These are phyloP conservation scores for Fratercula arctica DNA, from an alignment of 2,797 vertebrate species.

Conservation along the genomic window DNA sequence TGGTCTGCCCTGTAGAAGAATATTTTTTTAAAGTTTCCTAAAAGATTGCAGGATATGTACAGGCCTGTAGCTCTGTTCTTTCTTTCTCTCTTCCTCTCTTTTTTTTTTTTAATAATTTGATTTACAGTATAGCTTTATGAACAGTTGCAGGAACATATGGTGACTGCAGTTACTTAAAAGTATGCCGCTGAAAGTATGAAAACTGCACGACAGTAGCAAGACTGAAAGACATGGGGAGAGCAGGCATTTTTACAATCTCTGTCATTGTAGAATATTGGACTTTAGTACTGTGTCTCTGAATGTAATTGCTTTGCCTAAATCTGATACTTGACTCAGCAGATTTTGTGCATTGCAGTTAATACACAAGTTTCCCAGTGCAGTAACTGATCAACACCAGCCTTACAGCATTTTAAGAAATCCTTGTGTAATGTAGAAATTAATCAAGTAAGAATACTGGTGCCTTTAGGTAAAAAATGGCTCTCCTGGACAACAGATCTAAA, in stretches of 20 bases:
- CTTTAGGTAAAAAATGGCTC: not conserved
- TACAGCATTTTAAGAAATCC: fast-evolving
- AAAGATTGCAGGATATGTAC: not conserved
- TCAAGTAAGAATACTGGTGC: not conserved
- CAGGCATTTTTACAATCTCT: not conserved
- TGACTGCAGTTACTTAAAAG: not conserved
- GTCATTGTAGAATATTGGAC: not conserved
- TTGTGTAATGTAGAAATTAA: not conserved
- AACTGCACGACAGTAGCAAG: not conserved
- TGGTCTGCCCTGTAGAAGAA: not conserved
- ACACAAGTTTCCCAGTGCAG: too few relatives aligned
- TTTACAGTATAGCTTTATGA: not conserved
- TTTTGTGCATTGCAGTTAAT: not conserved
- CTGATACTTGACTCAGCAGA: not conserved
- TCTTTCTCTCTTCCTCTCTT: not conserved
- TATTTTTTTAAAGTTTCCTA: not conserved
- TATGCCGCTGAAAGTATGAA: not conserved
- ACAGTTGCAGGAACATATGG: not conserved
- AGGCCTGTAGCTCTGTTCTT: not conserved
- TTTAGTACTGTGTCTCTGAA: not conserved
- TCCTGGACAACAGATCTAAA: not conserved
- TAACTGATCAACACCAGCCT: not conserved
- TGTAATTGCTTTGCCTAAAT: not conserved
- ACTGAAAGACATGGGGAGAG: not conserved
- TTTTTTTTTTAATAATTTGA: not conserved